Base-by-base conservation (phyloP, 2,888 invertebrate species). In the Atethmia centrago region DNA sequence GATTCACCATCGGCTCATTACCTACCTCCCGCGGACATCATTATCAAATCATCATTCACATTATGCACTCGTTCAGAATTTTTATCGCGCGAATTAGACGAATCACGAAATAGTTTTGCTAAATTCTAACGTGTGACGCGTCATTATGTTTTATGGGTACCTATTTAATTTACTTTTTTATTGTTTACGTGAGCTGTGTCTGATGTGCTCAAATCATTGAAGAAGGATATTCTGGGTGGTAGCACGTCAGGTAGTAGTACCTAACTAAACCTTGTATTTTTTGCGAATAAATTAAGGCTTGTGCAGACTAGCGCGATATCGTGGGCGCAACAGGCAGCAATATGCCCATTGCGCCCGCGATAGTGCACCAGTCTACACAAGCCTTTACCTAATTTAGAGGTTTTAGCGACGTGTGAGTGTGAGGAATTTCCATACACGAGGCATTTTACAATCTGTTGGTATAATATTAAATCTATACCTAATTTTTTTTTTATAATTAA, bases 1-100 rank as follows among this genome's bases (percentile, higher is more conserved):
- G 87, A 81, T 80, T 87, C 63, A 64, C 65, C 78, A 86, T 87
- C 68, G 79, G 28, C 71, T 86, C 85, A 87, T 87, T 87, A 87
- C 63, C 53, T 87, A 87, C 63, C 53, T 55, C 47, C n/a, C 51
- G 61, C 61, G 61, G 67, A 78, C 79, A 77, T 84, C 86, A 80
- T 85, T 85, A 80, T 74, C 76, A 59, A 81, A 84, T 68, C 80
- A 40, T 78, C 73, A 79, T 80, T 79, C 56, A 36, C 74, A 76
- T 72, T 73, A 74, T 68, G 49, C 65, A 70, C 67, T 59, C 83
- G 71, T 61, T 73, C 25, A 65, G 86, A 80, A 87, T 87, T 67
- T 76, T 66, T 77, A 87, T 81, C 40, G 72, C 25, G 56, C 63
- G 31, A 75, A 84, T 86, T 83, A 87, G 80, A 59, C 76, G 58